These are phyloP conservation scores for Tetragonula clypearis DNA, from an alignment of 1,140 invertebrate species.

Conservation along the genomic window DNA sequence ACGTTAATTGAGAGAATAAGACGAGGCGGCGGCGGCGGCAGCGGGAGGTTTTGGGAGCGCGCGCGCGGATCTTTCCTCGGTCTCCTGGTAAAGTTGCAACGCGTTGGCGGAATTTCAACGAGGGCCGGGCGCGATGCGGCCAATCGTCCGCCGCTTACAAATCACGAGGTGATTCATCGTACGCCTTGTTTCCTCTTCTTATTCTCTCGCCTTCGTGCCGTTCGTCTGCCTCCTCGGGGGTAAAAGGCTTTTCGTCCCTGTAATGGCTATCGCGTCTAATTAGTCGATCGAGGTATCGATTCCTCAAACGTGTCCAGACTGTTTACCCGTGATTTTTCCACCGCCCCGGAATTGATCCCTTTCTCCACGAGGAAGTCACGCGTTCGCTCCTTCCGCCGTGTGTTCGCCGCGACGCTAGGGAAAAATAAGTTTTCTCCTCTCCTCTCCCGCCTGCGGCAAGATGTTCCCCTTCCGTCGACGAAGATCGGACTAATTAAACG, in stretches of 20 bases:
- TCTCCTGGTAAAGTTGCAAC: slow-evolving; percentile 46
- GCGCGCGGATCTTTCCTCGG: neutral
- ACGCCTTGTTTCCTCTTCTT: slow-evolving; percentile 41
- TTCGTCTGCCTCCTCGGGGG: neutral
- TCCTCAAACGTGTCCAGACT: slow-evolving; percentile 42
- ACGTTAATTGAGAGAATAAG: slow-evolving; percentile 21
- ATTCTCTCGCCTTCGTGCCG: slow-evolving; percentile 12
- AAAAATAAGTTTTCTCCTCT: neutral
- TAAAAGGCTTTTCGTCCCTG: slow-evolving; percentile 10
- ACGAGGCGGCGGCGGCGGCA: neutral
- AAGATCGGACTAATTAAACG: neutral
- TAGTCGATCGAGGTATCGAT: slow-evolving; percentile 59
- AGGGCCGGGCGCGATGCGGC: slow-evolving; percentile 20
- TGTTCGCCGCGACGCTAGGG: neutral
- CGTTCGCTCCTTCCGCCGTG: no score
- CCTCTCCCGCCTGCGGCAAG: neutral
- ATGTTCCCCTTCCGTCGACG: neutral
- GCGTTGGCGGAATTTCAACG: slow-evolving; percentile 51
- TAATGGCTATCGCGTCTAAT: slow-evolving; percentile 54
- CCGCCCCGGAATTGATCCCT: slow-evolving; percentile 7
- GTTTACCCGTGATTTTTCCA: slow-evolving; percentile 22
- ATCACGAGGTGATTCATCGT: slow-evolving; percentile 57
- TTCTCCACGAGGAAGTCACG: slow-evolving; percentile 13
- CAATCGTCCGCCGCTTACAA: slow-evolving; percentile 55
- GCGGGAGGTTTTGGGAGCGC: neutral